Percentiles rank a stretch among this genome's conserved stretches.
These are phyloP conservation scores for Merops nubicus DNA, from an alignment of 2,113 vertebrate genomes.

Conservation along the genomic window DNA sequence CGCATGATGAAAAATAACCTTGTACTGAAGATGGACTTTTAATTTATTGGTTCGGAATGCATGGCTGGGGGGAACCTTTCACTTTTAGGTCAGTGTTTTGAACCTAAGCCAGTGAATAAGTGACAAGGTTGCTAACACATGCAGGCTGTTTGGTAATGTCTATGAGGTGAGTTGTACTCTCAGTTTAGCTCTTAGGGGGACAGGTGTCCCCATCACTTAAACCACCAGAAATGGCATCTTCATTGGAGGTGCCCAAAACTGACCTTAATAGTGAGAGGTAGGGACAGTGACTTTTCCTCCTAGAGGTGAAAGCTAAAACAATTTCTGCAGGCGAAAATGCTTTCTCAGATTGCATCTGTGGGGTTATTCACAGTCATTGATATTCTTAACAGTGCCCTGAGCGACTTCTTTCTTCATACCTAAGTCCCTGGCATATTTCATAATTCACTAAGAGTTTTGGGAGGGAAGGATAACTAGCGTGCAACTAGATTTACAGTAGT, in stretches of 20 bases:
- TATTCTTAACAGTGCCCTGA: conserved; percentile 1
- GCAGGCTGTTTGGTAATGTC: conserved; percentile 35
- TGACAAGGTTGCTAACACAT: conserved; percentile 55
- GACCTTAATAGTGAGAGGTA: conserved; percentile 40
- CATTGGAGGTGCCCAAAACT: conserved; percentile 22
- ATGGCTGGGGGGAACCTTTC: conserved; percentile 9
- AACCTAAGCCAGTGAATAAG: conserved; percentile 40
- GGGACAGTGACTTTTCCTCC: conserved; percentile 40
- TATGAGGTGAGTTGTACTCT: conserved; percentile 45
- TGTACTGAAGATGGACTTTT: not conserved
- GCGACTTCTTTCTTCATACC: not conserved
- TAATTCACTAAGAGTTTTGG: not conserved
- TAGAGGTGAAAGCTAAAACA: conserved; percentile 48
- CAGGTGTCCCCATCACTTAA: conserved; percentile 61
- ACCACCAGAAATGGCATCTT: conserved; percentile 46
- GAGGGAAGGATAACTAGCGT: not conserved
- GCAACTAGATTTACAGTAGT: not conserved
- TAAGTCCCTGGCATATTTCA: not conserved
- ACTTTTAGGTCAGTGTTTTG: conserved; percentile 59
- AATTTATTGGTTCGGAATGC: not conserved
- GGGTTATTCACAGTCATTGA: conserved; percentile 40
- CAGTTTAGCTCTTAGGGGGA: conserved; percentile 5
- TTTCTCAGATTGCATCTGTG: conserved; percentile 48
- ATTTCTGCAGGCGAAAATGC: conserved; percentile 9
- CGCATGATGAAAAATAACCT: conserved; percentile 29